Evolutionary conservation across 1,140 invertebrate genomes (phyloP).

Genomic region (Cherax quadricarinatus): DNA sequence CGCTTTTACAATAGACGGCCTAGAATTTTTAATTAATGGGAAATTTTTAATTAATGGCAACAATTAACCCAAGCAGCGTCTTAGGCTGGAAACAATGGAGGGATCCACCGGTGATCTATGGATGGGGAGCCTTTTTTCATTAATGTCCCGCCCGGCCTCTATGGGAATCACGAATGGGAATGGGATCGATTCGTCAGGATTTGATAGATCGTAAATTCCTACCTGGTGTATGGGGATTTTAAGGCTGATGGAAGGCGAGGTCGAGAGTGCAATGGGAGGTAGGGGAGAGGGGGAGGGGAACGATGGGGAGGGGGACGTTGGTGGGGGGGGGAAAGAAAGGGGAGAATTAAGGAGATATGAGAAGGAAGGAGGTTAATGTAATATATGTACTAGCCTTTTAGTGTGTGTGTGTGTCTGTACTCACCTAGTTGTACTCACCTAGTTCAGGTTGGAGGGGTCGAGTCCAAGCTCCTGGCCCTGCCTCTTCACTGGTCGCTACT

Average conservation of each 20-base stretch:
- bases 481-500: too few relatives aligned
- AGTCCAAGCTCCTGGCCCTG: too few relatives aligned
- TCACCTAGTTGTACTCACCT: too few relatives aligned
- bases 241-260: background rate
- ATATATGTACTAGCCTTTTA: too few relatives aligned
- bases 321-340: too few relatives aligned
- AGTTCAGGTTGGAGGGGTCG: too few relatives aligned
- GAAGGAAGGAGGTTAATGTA: too few relatives aligned
- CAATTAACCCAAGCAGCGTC: conserved; percentile 70
- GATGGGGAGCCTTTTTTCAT: conserved; percentile 28
- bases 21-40: conserved; percentile 66
- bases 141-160: conserved; percentile 23
- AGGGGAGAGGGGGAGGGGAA: too few relatives aligned
- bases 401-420: too few relatives aligned
- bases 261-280: too few relatives aligned
- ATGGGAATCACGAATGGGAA: conserved; percentile 8
- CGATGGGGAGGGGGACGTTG: background rate
- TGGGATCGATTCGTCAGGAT: conserved; percentile 60
- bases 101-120: conserved; percentile 15
- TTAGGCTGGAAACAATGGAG: conserved; percentile 54
- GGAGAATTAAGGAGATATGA: too few relatives aligned
- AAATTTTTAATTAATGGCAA: conserved; percentile 70
- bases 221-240: background rate
- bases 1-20: conserved; percentile 53
- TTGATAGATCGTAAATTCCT: conserved; percentile 44